Conservation (phyloP, 2,888 invertebrate genomes). For the Drosophila antonietae region DNA sequence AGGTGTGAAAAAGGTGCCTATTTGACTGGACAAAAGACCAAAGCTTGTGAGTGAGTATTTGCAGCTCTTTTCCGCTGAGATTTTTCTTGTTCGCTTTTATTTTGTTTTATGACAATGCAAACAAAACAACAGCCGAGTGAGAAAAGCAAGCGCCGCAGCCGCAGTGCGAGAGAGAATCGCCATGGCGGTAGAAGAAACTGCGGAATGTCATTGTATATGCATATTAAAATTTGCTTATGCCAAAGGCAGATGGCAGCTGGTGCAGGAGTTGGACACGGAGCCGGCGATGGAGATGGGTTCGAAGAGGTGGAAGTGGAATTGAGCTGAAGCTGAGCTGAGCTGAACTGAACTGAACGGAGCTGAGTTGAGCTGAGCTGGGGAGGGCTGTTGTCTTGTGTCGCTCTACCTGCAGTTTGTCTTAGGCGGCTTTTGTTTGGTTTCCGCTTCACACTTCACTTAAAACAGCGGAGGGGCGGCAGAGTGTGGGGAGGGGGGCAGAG, state of each 20-base stretch:
- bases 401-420: conserved; percentile 72
- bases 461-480: conserved; percentile 23
- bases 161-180: conserved; percentile 35
- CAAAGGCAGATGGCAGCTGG: conserved; percentile 21
- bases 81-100: conserved; percentile 40
- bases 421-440: conserved; percentile 78
- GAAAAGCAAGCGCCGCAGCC: conserved; percentile 71
- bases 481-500: background rate
- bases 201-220: conserved; percentile 62
- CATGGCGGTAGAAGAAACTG: conserved; percentile 9
- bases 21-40: conserved; percentile 51
- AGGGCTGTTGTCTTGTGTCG: conserved; percentile 22
- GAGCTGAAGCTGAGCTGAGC: conserved; percentile 12
- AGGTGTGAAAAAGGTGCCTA: conserved; percentile 72
- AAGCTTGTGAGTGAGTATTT: conserved; percentile 45
- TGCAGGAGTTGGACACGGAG: conserved; percentile 7
- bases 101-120: conserved; percentile 65
- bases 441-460: conserved; percentile 79
- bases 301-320: conserved; percentile 21
- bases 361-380: conserved; percentile 9
- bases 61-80: conserved; percentile 61
- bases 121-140: conserved; percentile 56
- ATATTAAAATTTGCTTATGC: conserved; percentile 77
- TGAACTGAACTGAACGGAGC: conserved; percentile 6
- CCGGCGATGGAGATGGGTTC: background rate